Base-by-base conservation (phyloP, 2,888 invertebrate species). In the Lasioglossum morio region DNA sequence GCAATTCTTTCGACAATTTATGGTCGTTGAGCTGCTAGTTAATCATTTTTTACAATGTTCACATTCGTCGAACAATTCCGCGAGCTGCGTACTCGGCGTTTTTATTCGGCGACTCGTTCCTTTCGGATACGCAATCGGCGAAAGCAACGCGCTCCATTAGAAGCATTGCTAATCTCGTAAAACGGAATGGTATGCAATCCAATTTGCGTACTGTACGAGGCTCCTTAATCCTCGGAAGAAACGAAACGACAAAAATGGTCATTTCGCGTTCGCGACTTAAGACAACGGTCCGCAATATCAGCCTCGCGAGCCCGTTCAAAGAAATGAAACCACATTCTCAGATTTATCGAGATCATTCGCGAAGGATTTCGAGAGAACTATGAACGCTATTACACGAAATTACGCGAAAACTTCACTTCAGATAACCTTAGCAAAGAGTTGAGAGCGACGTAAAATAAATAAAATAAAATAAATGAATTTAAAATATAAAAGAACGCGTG, bases 141-240 rank as follows among this genome's bases (percentile, higher is more conserved):
- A 16, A 72, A 30, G 53, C 69, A 53, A 63, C 1, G 19, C 60
- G 12, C 12, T 27, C 69, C 16, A 7, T 53, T 60, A 53, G 48
- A 43, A 37, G 57, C 72, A 37, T 74, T 60, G 30, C 40, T 63
- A 34, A 82, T 78, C 69, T 74, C 84, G 7, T 84, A 83, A 83
- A 84, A 83, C 8, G 23, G 23, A 77, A 72, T n/a, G 30, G 14
- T 10, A 63, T 8, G 77, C 69, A 23, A 74, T 70, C 19, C 48
- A 83, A 78, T 84, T 30, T 43, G 60, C 12, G 30, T 63, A 14
- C 40, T 3, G 12, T 1, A 19, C 48, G 70, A 48, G 48, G 48
- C 46, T 70, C 14, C 34, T 83, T 83, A 73, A 84, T 77, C 43
- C 23, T 19, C 10, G 10, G 4, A 66, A 57, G 70, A 74, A 74